Conservation (phyloP, 2,797 vertebrate genomes). For the Leptatherina wallacei region DNA sequence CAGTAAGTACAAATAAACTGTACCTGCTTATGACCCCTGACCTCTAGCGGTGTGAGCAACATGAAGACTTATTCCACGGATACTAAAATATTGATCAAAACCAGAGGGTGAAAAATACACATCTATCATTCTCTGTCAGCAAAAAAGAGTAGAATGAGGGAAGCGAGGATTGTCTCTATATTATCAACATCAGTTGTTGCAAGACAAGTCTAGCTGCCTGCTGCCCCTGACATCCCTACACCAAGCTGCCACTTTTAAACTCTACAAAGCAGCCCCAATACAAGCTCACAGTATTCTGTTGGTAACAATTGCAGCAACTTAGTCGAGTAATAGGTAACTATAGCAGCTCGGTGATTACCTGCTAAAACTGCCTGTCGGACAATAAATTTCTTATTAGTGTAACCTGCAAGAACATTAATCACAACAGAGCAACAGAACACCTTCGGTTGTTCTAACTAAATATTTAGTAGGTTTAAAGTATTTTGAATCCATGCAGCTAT, state of each 20-base stretch:
- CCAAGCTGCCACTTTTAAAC: conserved; percentile 53
- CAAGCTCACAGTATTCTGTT: not conserved
- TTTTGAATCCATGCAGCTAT: not conserved
- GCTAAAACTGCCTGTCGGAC: not conserved
- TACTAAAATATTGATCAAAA: conserved; percentile 20
- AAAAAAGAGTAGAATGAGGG: conserved; percentile 4
- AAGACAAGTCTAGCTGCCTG: conserved; percentile 35
- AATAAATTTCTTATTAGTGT: not conserved
- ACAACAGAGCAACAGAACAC: not conserved
- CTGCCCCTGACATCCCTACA: conserved; percentile 45
- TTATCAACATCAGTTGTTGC: conserved; percentile 36
- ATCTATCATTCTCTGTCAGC: conserved; percentile 18
- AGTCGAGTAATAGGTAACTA: not conserved
- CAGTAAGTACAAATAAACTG: conserved; percentile 9
- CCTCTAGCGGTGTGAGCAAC: conserved; percentile 5
- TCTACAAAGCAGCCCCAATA: conserved; percentile 33
- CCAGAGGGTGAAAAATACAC: not conserved
- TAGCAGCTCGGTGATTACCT: not conserved
- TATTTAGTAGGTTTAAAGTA: not conserved
- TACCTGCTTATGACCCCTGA: conserved; percentile 42
- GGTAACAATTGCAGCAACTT: conserved; percentile 19
- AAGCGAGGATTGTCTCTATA: conserved; percentile 16
- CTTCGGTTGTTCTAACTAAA: not conserved
- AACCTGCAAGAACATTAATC: not conserved
- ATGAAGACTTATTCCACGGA: conserved; percentile 6